phyloP scores from a whole-genome alignment of 2,113 vertebrate genomes.

The Sinocyclocheilus grahami region DNA sequence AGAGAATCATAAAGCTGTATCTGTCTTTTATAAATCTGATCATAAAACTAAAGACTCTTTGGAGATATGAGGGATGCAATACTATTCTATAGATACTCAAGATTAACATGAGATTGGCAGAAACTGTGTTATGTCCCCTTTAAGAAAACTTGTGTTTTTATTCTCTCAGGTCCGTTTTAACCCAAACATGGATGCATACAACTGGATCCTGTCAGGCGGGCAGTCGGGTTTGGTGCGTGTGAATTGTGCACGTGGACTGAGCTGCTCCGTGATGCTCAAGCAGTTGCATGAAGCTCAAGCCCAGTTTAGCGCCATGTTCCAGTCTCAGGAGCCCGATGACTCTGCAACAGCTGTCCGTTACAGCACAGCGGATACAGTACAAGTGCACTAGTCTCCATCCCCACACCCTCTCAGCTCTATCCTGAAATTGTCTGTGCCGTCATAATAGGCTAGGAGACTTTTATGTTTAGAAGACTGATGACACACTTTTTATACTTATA shows the following conservation, averaged over 20 bases:
- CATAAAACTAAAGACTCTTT: no score
- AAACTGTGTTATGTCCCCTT: no score
- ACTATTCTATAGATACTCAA: no score
- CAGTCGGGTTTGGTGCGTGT: slow-evolving; percentile 87
- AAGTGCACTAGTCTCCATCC: slow-evolving; percentile 46
- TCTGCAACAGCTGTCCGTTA: slow-evolving; percentile 29
- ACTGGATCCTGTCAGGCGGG: slow-evolving; percentile 85
- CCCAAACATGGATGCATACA: slow-evolving; percentile 86
- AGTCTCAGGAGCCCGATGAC: slow-evolving; percentile 17
- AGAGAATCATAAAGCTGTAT: no score
- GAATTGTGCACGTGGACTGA: slow-evolving; percentile 81
- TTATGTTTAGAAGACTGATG: not conserved
- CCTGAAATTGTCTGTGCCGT: not conserved
- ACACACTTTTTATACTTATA: slow-evolving; percentile 5
- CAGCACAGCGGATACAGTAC: slow-evolving; percentile 41
- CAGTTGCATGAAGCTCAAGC: slow-evolving; percentile 70
- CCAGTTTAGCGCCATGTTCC: slow-evolving; percentile 74
- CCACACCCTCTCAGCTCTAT: not conserved
- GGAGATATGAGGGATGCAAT: no score
- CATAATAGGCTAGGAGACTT: not conserved
- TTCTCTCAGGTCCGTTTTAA: slow-evolving; percentile 86
- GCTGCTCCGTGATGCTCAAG: slow-evolving; percentile 59
- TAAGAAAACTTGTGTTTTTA: not conserved
- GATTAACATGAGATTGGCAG: no score
- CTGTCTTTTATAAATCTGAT: no score